Base-by-base conservation (phyloP, 2,888 invertebrate genomes). In the Eupsilia transversa region DNA sequence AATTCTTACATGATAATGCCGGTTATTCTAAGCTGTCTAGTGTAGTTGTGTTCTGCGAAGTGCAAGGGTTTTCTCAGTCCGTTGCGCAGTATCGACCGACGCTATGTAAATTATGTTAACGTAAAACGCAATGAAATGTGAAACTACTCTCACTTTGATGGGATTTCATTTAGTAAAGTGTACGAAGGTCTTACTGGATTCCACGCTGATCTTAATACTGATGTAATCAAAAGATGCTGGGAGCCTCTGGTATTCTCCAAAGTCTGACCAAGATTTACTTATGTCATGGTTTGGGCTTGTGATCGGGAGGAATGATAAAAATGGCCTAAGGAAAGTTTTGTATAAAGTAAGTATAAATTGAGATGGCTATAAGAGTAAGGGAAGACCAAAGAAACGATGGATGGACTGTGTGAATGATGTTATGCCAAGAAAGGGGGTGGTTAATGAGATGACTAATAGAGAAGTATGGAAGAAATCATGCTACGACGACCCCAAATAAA, bases 51-150 rank as follows among this genome's bases (percentile, higher is more conserved):
- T 67, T 70, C 67, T 35, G 30, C 43, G 30, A 76, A 46, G 27
- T 61, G 80, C 78, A 86, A 77, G 72, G 72, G 66, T 72, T 76
- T 79, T 69, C 66, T 52, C 71, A 75, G 79, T 78, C 65, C 20
- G 71, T 59, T 69, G 72, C 75, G 65, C 77, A 72, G 61, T 85
- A 86, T 85, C 86, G 84, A 87, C 77, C 79, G 74, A 2, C 65
- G 59, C 61, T 83, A 83, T 81, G 76, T 75, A 79, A 75, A 85
- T 77, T 54, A 71, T 68, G 43, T 67, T 70, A 77, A 86, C 77
- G 67, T 79, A 80, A 83, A 84, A 80, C 74, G 80, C 80, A 84
- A 79, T 82, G 71, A 74, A 82, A 77, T 72, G 79, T 74, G 43
- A 80, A 86, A 78, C 68, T 68, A 66, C 70, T 72, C 49, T 72